A percentile compares a stretch with the other conserved stretches of the same genome.
Evolutionary conservation across 2,113 vertebrate species (phyloP).

Genomic region (Emberiza fucata): DNA sequence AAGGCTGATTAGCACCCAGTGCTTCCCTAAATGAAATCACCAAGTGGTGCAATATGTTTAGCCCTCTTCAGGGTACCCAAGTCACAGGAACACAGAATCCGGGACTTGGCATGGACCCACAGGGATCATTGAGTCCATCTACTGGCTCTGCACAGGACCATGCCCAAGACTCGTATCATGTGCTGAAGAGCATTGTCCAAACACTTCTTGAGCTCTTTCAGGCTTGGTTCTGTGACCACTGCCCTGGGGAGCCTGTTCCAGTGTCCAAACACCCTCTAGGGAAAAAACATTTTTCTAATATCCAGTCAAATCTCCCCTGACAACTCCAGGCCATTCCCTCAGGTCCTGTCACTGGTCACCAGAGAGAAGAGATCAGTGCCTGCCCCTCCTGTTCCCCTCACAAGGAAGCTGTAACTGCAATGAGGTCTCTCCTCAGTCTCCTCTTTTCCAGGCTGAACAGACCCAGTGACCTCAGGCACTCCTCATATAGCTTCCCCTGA

Average conservation of each 20-base stretch:
- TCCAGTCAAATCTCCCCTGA: not conserved
- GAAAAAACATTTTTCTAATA: rapidly evolving
- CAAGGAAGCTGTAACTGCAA: not conserved
- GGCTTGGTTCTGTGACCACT: not conserved
- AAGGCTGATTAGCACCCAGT: not conserved
- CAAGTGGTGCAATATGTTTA: rapidly evolving
- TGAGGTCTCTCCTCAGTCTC: not conserved
- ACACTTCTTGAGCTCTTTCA: not conserved
- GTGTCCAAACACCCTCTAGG: too few relatives aligned
- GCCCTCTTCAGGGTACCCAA: not conserved
- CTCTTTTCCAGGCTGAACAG: not conserved
- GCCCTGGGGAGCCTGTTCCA: not conserved
- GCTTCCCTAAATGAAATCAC: not conserved
- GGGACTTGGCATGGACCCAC: not conserved
- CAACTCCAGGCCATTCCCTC: not conserved
- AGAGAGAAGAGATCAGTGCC: not conserved
- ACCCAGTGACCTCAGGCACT: not conserved
- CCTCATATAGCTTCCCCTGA: rapidly evolving
- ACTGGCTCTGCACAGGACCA: too few relatives aligned
- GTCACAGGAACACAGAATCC: not conserved
- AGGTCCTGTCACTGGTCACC: rapidly evolving
- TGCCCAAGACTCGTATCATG: not conserved
- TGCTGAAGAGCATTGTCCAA: not conserved
- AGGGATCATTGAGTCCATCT: not conserved
- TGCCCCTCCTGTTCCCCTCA: not conserved